A percentile compares a stretch with the other conserved stretches of the same genome.
Evolutionary conservation across 2,113 vertebrate species (phyloP).

Genomic region (Hyperopisus bebe): DNA sequence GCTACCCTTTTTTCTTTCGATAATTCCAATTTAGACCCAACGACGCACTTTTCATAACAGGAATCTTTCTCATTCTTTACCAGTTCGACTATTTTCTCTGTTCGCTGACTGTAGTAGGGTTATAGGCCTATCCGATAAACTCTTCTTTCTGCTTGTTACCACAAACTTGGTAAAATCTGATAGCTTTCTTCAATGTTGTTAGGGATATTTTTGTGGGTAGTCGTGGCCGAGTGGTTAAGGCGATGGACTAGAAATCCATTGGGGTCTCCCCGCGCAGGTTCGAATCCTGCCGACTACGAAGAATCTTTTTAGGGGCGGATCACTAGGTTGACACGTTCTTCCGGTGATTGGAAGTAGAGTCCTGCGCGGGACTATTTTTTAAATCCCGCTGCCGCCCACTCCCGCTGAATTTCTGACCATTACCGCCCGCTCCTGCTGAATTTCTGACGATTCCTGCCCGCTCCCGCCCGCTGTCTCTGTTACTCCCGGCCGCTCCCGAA

Average conservation of each 20-base stretch:
- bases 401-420: too few species aligned
- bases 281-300: slow-evolving; percentile 86
- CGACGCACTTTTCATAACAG: too few species aligned
- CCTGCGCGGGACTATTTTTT: too few species aligned
- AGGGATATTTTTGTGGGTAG: not conserved
- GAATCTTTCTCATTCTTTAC: not conserved
- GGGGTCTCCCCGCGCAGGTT: slow-evolving; percentile 80
- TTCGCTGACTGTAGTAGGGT: not conserved
- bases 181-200: not conserved
- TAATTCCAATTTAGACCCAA: not conserved
- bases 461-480: too few species aligned
- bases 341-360: too few species aligned
- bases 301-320: not conserved
- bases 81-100: not conserved
- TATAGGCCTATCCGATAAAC: not conserved
- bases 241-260: slow-evolving; percentile 80
- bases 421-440: too few species aligned
- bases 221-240: slow-evolving; percentile 70
- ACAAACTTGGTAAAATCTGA: not conserved
- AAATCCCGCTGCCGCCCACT: too few species aligned
- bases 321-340: too few species aligned
- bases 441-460: too few species aligned
- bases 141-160: not conserved
- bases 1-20: not conserved
- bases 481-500: too few species aligned